Percentiles rank a stretch among this genome's conserved stretches.
Conservation (phyloP, 1,140 invertebrate genomes). For the Lucilia sericata region DNA sequence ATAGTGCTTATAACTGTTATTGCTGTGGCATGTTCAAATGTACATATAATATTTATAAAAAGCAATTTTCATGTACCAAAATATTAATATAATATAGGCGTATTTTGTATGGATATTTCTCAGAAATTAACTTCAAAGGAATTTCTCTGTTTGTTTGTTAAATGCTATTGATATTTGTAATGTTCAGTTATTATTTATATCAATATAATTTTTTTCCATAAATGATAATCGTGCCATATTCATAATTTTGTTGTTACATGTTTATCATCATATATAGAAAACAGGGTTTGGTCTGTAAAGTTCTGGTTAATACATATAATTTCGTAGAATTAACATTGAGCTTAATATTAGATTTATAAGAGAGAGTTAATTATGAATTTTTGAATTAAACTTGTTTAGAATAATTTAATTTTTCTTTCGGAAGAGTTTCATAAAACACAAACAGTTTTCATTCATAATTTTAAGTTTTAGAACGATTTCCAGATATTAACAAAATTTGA, state of each 20-base stretch:
- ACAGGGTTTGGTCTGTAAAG: too few species aligned
- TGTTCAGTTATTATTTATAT: not conserved
- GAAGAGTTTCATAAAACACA: too few species aligned
- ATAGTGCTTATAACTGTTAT: constrained; percentile 22
- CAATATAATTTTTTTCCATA: not conserved
- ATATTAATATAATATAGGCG: constrained; percentile 18
- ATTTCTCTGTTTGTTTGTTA: not conserved
- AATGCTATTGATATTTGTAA: not conserved
- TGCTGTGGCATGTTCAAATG: not conserved
- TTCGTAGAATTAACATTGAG: too few species aligned
- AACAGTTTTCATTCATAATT: too few species aligned
- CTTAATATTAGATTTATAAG: too few species aligned
- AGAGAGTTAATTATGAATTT: too few species aligned
- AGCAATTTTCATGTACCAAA: not conserved
- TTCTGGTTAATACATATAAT: too few species aligned
- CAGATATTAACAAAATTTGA: too few species aligned
- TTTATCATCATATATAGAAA: not conserved
- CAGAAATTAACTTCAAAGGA: not conserved
- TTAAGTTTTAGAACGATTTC: too few species aligned
- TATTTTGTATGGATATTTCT: not conserved
- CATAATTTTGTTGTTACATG: not conserved
- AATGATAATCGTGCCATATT: not conserved
- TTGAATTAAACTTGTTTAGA: too few species aligned
- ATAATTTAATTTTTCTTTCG: too few species aligned
- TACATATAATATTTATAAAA: not conserved